phyloP scores from a whole-genome alignment of 1,140 invertebrate genomes.

The Lordiphosa stackelbergi region DNA sequence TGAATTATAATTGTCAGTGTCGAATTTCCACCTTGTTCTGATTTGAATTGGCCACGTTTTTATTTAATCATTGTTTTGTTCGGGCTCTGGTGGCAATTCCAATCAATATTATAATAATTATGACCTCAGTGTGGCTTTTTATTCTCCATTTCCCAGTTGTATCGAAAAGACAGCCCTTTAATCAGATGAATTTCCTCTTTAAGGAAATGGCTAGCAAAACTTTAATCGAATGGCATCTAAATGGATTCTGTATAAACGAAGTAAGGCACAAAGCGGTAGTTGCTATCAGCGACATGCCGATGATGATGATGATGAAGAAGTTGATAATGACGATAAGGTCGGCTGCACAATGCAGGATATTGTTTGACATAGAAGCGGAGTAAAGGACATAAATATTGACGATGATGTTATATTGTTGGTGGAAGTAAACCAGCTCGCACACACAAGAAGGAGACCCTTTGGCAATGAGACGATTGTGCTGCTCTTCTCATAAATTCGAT shows the following conservation, averaged over 20 bases:
- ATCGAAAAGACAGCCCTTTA: not conserved
- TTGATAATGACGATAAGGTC: conserved; percentile 4
- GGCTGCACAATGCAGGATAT: conserved; percentile 18
- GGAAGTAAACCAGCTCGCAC: conserved; percentile 10
- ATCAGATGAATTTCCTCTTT: conserved; percentile 1
- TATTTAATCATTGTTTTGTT: too few species aligned
- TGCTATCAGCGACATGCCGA: conserved; percentile 4
- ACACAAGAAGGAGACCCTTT: conserved; percentile 12
- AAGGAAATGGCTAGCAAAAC: conserved; percentile 1
- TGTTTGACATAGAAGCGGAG: conserved; percentile 22
- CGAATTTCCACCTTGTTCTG: too few species aligned
- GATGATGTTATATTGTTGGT: conserved; percentile 26
- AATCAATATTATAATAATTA: not conserved
- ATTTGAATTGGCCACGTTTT: too few species aligned
- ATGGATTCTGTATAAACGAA: not conserved
- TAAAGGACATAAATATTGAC: conserved; percentile 60
- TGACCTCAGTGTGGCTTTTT: not conserved
- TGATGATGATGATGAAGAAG: conserved; percentile 14
- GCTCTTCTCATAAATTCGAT: conserved; percentile 68
- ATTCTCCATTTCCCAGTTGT: not conserved
- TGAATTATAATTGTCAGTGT: too few species aligned
- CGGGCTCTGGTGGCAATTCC: not conserved
- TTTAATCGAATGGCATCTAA: conserved; percentile 11
- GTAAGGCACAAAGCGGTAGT: conserved; percentile 1
- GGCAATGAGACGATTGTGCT: conserved; percentile 28